These are phyloP conservation scores for Castor canadensis DNA, from an alignment of 2,113 vertebrate species.

Conservation along the genomic window DNA sequence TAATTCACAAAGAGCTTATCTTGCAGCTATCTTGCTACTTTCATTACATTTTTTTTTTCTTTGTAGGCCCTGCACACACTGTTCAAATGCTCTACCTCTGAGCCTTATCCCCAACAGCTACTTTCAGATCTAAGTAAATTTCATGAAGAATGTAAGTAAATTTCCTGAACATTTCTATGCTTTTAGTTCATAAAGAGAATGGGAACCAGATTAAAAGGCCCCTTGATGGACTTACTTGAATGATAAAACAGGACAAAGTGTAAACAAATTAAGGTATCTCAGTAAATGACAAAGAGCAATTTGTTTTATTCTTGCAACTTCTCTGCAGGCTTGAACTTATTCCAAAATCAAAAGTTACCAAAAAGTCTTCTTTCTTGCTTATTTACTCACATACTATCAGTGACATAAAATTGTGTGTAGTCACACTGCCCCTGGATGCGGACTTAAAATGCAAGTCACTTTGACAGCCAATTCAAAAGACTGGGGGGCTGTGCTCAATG, in stretches of 20 bases:
- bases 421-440: background rate
- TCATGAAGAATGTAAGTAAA: background rate
- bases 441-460: background rate
- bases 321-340: background rate
- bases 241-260: slow-evolving; percentile 13
- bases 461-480: background rate
- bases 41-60: too few relatives aligned
- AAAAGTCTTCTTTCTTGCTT: background rate
- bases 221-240: slow-evolving; percentile 8
- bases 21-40: background rate
- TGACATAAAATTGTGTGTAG: background rate
- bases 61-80: too few relatives aligned
- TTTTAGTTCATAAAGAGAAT: background rate
- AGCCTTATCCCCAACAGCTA: background rate
- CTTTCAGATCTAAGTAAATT: slow-evolving; percentile 37
- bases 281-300: background rate
- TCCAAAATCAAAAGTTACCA: background rate
- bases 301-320: background rate
- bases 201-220: background rate
- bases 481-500: too few relatives aligned
- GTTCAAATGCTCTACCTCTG: too few relatives aligned
- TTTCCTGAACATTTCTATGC: slow-evolving; percentile 27
- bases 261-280: background rate
- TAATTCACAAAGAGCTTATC: background rate
- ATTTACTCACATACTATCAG: background rate